Evolutionary conservation across 1,140 invertebrate genomes (phyloP).

Genomic region (Calosoma granatense): DNA sequence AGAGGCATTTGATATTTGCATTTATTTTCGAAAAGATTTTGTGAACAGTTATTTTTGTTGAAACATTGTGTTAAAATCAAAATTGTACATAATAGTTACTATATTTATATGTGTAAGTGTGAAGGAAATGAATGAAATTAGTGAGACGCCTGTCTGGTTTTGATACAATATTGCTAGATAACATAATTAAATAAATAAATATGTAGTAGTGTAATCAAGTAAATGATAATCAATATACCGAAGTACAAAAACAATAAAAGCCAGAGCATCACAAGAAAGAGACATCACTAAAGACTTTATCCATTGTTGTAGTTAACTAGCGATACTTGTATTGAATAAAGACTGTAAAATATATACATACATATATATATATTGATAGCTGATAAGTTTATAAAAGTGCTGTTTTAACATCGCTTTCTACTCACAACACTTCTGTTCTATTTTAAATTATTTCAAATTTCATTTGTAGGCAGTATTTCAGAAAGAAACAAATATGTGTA

Average conservation of each 20-base stretch:
- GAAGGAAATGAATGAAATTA: neutral
- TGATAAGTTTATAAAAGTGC: neutral
- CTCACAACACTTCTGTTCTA: too few species aligned
- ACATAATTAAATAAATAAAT: neutral
- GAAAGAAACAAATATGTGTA: neutral
- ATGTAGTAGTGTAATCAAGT: too few species aligned
- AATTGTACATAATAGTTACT: neutral
- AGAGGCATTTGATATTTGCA: neutral
- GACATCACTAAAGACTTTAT: neutral
- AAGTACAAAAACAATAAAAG: neutral
- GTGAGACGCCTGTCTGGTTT: neutral
- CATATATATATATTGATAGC: too few species aligned
- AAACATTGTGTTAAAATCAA: neutral
- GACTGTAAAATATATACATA: neutral
- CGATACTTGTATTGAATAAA: neutral
- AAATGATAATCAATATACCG: neutral
- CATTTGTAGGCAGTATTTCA: neutral
- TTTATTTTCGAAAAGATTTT: neutral
- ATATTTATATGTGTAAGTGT: neutral
- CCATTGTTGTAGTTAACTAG: neutral
- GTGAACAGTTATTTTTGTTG: too few species aligned
- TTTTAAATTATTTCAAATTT: neutral
- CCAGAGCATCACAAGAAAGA: neutral
- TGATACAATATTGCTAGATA: neutral
- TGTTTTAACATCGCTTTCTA: neutral